These are phyloP conservation scores for Hippocampus abdominalis DNA, from an alignment of 2,113 vertebrate genomes.

Conservation along the genomic window DNA sequence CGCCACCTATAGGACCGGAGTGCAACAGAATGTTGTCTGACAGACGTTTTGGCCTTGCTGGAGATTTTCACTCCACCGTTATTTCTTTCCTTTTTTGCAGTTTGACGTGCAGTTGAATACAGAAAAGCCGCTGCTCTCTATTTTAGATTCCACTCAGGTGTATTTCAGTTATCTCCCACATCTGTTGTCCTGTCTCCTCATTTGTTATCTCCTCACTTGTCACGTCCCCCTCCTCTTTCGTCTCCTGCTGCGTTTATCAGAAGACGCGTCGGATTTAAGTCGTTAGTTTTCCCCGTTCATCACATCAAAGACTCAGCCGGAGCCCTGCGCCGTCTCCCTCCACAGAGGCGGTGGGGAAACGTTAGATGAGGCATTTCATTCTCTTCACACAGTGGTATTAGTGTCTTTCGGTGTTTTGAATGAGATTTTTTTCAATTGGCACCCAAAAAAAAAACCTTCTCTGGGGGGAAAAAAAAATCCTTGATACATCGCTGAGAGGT, in stretches of 20 bases:
- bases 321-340: neutral
- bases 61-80: neutral
- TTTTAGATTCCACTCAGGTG: neutral
- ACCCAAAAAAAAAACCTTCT: neutral
- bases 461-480: neutral
- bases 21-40: neutral
- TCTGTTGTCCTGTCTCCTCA: neutral
- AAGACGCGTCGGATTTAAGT: neutral
- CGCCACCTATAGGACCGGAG: too few species aligned
- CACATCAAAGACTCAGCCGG: neutral
- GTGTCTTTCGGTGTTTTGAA: neutral
- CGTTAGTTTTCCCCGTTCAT: neutral
- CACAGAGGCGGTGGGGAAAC: neutral
- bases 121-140: neutral
- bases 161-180: neutral
- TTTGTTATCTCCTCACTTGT: constrained; percentile 1
- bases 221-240: neutral
- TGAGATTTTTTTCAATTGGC: neutral
- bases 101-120: neutral
- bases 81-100: neutral
- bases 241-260: neutral
- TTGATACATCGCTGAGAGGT: neutral
- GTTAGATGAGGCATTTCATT: neutral
- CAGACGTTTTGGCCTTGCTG: neutral
- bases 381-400: neutral